A percentile compares a stretch with the other conserved stretches of the same genome.
Evolutionary conservation across 2,113 vertebrate species (phyloP).

Genomic region (Labeo catla): DNA sequence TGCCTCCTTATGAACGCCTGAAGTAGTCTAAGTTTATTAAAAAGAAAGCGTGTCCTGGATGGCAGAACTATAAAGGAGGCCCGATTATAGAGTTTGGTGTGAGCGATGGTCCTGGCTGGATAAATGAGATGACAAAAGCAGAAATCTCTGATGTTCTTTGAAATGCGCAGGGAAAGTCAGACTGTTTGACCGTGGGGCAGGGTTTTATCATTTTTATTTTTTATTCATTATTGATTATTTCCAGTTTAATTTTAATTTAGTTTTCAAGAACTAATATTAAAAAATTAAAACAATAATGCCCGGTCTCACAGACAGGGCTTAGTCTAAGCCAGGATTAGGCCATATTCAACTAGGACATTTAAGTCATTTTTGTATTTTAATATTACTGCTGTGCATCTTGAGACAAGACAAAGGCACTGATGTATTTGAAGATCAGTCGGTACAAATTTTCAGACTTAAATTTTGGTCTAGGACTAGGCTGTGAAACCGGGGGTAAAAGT

Average conservation of each 20-base stretch:
- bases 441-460: no score
- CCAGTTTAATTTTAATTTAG: background rate
- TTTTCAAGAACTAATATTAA: background rate
- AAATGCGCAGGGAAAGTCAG: background rate
- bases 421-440: no score
- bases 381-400: no score
- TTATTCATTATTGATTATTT: background rate
- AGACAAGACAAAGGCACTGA: no score
- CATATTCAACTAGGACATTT: no score
- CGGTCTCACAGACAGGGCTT: no score
- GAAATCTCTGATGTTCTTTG: background rate
- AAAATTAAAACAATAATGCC: no score
- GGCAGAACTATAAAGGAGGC: background rate
- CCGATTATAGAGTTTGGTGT: background rate
- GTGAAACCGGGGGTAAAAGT: no score
- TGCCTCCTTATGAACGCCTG: background rate
- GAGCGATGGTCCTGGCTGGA: background rate
- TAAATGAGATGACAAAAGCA: background rate
- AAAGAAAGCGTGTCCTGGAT: background rate
- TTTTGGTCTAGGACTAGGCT: no score
- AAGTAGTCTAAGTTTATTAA: background rate
- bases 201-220: background rate
- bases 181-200: background rate
- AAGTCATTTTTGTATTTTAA: no score
- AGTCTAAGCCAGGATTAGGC: no score